Conservation (phyloP, 2,113 vertebrate species). For the Crotalus tigris region DNA sequence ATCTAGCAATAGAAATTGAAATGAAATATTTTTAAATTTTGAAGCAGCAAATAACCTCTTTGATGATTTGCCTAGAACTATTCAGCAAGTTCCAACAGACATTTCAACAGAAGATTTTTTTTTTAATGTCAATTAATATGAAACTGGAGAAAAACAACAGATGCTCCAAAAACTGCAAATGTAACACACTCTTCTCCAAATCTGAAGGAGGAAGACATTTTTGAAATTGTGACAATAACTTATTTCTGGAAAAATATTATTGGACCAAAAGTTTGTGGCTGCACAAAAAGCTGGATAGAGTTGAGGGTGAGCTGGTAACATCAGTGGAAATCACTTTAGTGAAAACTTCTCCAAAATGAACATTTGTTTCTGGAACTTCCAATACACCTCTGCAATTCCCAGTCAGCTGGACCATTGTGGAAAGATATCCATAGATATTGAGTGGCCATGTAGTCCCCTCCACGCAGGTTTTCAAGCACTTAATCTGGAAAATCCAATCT, state of each 20-base stretch:
- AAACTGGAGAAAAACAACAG: background rate
- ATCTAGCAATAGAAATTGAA: background rate
- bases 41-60: background rate
- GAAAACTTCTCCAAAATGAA: background rate
- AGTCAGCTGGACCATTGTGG: background rate
- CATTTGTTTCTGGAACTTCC: background rate
- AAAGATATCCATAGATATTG: background rate
- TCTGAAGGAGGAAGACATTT: background rate
- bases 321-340: background rate
- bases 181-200: background rate
- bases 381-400: background rate
- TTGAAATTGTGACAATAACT: background rate
- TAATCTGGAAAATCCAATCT: background rate
- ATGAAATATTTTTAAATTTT: background rate
- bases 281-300: background rate
- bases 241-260: background rate
- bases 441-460: background rate
- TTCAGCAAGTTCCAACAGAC: background rate
- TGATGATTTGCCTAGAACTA: background rate
- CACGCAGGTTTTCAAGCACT: background rate
- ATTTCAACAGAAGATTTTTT: background rate
- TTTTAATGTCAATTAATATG: background rate
- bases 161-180: background rate
- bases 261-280: background rate
- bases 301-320: background rate